These are phyloP conservation scores for Eucriotettix oculatus DNA, from an alignment of 2,888 invertebrate genomes.

Conservation along the genomic window DNA sequence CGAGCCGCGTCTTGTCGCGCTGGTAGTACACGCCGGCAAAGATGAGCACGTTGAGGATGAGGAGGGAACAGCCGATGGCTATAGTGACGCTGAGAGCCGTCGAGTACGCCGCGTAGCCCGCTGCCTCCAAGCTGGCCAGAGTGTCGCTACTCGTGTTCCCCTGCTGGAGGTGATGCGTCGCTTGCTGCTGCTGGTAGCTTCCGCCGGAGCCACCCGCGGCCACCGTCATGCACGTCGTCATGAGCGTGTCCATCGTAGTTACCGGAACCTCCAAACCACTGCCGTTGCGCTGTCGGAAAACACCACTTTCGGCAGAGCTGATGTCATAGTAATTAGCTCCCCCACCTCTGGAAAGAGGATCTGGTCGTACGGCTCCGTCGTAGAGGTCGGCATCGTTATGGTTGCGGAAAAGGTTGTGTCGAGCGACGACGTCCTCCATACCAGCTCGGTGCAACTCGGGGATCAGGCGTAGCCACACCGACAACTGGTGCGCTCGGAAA, in stretches of 20 bases:
- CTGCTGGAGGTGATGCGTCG: constrained; percentile 31
- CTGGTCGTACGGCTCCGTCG: constrained; percentile 74
- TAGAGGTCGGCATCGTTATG: constrained; percentile 78
- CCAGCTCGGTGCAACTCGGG: constrained; percentile 79
- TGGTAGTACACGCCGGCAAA: constrained; percentile 78
- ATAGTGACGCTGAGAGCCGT: constrained; percentile 63
- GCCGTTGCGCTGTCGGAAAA: constrained; percentile 16
- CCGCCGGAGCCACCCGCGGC: constrained; percentile 19
- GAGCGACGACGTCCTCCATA: constrained; percentile 73
- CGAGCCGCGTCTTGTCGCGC: constrained; percentile 55
- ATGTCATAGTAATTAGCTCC: constrained; percentile 43
- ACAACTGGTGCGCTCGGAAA: constrained; percentile 85
- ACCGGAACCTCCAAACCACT: not conserved
- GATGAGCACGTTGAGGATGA: constrained; percentile 66
- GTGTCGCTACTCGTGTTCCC: constrained; percentile 32
- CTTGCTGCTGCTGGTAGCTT: constrained; percentile 34
- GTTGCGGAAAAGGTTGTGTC: constrained; percentile 78
- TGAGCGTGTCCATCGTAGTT: constrained; percentile 51
- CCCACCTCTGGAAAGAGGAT: constrained; percentile 49
- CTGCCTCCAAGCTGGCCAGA: constrained; percentile 61
- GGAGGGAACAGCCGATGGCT: constrained; percentile 63
- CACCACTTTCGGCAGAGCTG: constrained; percentile 35
- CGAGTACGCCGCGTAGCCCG: constrained; percentile 58
- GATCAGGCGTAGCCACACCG: constrained; percentile 86
- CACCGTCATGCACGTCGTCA: constrained; percentile 54